Evolutionary conservation across 2,113 vertebrate genomes (phyloP).

Genomic region (Hyaena hyaena): DNA sequence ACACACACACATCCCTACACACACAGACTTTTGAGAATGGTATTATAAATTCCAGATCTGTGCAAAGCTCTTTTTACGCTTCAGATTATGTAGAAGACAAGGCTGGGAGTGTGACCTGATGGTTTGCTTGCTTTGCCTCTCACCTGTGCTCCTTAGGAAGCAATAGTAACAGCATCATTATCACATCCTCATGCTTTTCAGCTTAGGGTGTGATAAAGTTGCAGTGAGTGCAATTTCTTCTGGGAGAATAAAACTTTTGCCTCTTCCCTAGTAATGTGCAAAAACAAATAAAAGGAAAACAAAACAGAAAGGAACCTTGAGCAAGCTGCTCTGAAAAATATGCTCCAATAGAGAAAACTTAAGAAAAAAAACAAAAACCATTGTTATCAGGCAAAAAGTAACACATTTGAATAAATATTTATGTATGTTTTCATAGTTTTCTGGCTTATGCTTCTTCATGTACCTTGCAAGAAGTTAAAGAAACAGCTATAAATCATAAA

Average conservation of each 20-base stretch:
- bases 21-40: not conserved
- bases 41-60: not conserved
- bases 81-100: not conserved
- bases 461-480: conserved; percentile 72
- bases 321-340: conserved; percentile 16
- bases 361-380: not conserved
- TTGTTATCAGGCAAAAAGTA: conserved; percentile 52
- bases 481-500: conserved; percentile 74
- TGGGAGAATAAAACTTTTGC: conserved; percentile 55
- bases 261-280: conserved; percentile 56
- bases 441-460: conserved; percentile 57
- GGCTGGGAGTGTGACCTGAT: not conserved
- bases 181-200: conserved; percentile 63
- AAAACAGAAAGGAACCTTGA: not conserved
- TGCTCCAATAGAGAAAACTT: conserved; percentile 5
- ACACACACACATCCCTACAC: not conserved
- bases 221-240: conserved; percentile 39
- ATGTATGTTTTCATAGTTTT: conserved; percentile 56
- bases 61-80: not conserved
- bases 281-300: conserved; percentile 66
- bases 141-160: conserved; percentile 60
- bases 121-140: conserved; percentile 66
- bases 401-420: conserved; percentile 74
- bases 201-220: conserved; percentile 45
- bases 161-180: conserved; percentile 61